Evolutionary conservation across 92 coral and sea anemone genomes (phyloP), one percentile per base, ranked within the genome.

Genomic region (Zoanthus sociatus): DNA sequence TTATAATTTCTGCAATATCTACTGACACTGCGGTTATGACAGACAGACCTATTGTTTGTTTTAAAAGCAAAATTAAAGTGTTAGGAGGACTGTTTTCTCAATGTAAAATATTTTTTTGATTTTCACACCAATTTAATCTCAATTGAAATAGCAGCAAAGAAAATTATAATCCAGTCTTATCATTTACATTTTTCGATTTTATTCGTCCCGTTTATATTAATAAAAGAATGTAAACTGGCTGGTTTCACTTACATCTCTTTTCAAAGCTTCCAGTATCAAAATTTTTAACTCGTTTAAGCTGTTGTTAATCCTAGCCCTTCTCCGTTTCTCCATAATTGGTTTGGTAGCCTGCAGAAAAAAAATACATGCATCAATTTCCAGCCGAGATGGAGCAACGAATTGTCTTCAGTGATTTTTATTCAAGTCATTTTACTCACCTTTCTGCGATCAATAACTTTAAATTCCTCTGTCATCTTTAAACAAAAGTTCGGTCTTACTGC

Each of bases 311-410:
- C 97, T 78, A 12, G 94, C 97, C 70, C 97, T 77, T 68, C 97
- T 56, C 4, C 93, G 84, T 69, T 94, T 94, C 76, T 94, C 97
- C 97, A 94, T 94, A 71, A 94, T 90, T 33, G 97, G 97, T 73
- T 94, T 94, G 26, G 97, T 92, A 0, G 97, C 92, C 97, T 94
- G 88, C 60, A 31, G 17, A 50, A 11, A 50, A 50, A 11, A 9
- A 8, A 11, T 26, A 26, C 26, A 69, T 69, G 9, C 69, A 63
- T 63, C 66, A 11, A 50, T 50, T 50, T 50, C 12, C 55, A 9
- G 55, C 55, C 55, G 11, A 73, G 50, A 7, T 21, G 5, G n/a
- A 14, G 14, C 55, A 45, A 45, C 42, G 32, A 46, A 48, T 16
- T 37, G 18, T 31, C n/a, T 13, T 37, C n/a, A 20, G 5, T 17